Base-by-base conservation (phyloP, 2,888 invertebrate genomes). In the Pterostichus madidus region DNA sequence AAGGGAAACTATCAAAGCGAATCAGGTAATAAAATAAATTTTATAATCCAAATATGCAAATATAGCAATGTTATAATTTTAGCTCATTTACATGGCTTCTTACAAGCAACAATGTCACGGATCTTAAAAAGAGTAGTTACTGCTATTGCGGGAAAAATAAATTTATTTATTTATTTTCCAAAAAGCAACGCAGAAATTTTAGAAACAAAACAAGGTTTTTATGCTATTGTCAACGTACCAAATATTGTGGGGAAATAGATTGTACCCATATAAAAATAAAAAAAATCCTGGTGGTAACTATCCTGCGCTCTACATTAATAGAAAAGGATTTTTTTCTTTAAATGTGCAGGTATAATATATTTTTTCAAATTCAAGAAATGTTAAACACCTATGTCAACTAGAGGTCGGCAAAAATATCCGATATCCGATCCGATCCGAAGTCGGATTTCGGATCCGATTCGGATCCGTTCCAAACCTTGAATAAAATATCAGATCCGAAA, bases 251-350 rank as follows among this genome's bases (percentile, higher is more conserved):
- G 73, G 73, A 44, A 46, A 73, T 73, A 8, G 73, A 73, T 17
- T 73, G 73, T 11, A 73, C 73, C 15, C 46, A 73, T 17, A 46
- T 46, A 15, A 73, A 73, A 73, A 73, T 73, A 13, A 7, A 73
- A 73, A 44, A 73, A n/a, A n/a, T 73, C 61, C 61, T 2, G 61
- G 61, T 4, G 7, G n/a, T n/a, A n/a, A 61, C 5, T 61, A 61
- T 24, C 61, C 61, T 17, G 3, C 46, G n/a, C 17, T 73, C 15
- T 73, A 73, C 7, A 73, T 73, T 15, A 84, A 84, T 35, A 81
- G 84, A 78, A 84, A 82, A 81, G 84, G 82, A 13, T 84, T 35
- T 71, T 84, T 83, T 73, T 84, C 83, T 31, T 56, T 73, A n/a
- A 83, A 83, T 80, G 82, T 84, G 15, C 84, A 84, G 49, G 79